Conservation (phyloP, 2,113 vertebrate species). For the Melanocharis versteri region DNA sequence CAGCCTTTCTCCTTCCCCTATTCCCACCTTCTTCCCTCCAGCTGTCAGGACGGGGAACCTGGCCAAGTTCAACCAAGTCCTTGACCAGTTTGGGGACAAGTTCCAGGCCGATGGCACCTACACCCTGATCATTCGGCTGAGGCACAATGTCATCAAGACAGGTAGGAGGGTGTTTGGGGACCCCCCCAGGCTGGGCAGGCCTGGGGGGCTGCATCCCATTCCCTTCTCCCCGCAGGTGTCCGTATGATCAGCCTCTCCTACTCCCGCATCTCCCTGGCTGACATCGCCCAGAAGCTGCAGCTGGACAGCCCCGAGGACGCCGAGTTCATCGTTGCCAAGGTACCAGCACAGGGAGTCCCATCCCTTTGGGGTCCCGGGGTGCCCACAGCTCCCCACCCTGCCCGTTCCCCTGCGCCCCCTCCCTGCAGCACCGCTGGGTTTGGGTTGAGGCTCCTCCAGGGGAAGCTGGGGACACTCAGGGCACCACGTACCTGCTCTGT, state of each 20-base stretch:
- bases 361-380: not conserved
- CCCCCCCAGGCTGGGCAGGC: not conserved
- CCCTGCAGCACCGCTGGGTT: rapidly evolving
- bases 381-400: not conserved
- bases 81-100: slow-evolving; percentile 97
- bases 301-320: slow-evolving; percentile 95
- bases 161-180: slow-evolving; percentile 67
- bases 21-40: not conserved
- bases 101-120: slow-evolving; percentile 96
- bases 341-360: not conserved
- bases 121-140: slow-evolving; percentile 94
- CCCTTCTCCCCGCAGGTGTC: slow-evolving; percentile 76
- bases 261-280: slow-evolving; percentile 92
- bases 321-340: slow-evolving; percentile 98
- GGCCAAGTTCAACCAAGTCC: slow-evolving; percentile 94
- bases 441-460: not conserved
- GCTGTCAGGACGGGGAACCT: slow-evolving; percentile 94
- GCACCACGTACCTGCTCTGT: not conserved
- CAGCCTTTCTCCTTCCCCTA: not conserved
- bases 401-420: rapidly evolving
- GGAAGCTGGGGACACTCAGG: not conserved
- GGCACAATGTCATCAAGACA: slow-evolving; percentile 99
- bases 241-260: slow-evolving; percentile 99
- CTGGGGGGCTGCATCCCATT: not conserved
- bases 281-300: slow-evolving; percentile 96